A percentile compares a stretch with the other conserved stretches of the same genome.
Evolutionary conservation across 2,888 invertebrate species (phyloP).

Genomic region (Portevinia maculata): DNA sequence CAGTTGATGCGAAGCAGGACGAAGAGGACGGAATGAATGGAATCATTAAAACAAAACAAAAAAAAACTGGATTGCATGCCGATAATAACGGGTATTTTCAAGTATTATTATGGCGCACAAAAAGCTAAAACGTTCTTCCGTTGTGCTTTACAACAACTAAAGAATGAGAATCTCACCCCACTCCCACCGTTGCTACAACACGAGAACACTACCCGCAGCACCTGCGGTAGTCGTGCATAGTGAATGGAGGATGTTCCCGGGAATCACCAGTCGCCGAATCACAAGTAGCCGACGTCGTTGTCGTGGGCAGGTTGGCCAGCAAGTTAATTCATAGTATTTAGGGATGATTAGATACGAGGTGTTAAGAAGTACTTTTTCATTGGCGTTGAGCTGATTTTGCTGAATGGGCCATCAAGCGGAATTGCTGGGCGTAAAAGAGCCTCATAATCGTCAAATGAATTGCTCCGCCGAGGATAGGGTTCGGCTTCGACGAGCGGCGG

Average conservation of each 20-base stretch:
- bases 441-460: conserved; percentile 72
- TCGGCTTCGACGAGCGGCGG: conserved; percentile 11
- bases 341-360: conserved; percentile 75
- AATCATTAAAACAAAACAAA: conserved; percentile 55
- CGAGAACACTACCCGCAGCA: conserved; percentile 31
- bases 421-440: conserved; percentile 70
- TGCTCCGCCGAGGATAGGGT: conserved; percentile 40
- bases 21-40: conserved; percentile 63
- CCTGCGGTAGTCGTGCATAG: conserved; percentile 48
- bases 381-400: conserved; percentile 69
- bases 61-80: conserved; percentile 75
- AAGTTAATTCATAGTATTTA: conserved; percentile 76
- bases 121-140: conserved; percentile 71
- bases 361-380: conserved; percentile 75
- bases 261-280: conserved; percentile 67
- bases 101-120: conserved; percentile 73
- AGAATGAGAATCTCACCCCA: conserved; percentile 54
- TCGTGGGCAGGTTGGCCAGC: conserved; percentile 74
- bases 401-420: conserved; percentile 66
- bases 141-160: conserved; percentile 52
- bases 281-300: conserved; percentile 69
- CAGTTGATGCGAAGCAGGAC: conserved; percentile 55
- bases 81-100: conserved; percentile 76
- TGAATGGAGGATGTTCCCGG: conserved; percentile 67
- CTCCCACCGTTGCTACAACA: conserved; percentile 42